Evolutionary conservation across 2,113 vertebrate genomes (phyloP), one percentile per base, ranked within the genome.

Genomic region (Paracanthobrama guichenoti): DNA sequence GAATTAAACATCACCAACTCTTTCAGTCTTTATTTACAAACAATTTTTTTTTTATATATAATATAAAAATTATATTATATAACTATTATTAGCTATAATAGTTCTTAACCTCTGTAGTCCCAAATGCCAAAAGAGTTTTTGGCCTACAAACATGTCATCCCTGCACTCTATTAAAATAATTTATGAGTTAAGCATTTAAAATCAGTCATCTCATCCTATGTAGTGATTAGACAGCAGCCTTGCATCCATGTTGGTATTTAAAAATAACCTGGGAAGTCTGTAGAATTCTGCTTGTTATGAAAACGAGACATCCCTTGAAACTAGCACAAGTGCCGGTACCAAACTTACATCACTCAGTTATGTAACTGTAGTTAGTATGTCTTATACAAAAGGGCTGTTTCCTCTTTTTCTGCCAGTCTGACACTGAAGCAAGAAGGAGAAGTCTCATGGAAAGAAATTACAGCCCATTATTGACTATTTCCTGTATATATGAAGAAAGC

Each of bases 311-410:
- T 86, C 80, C 86, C 84, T 75, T 48, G n/a, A 73, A 66, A 59
- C 24, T 35, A 73, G 35, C 88, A 85, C 79, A 90, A 87, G 85
- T 87, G 86, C 87, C 84, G 76, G 87, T 11, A 89, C 80, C 79
- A 82, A 2, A 3, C 80, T 92, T 91, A 90, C 73, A 89, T 90
- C 90, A 93, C 79, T 67, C 39, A 4, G n/a, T 42, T 86, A 81
- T 78, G 57, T 59, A 81, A 92, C 86, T 24, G 6, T 11, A 80
- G 28, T n/a, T 44, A 79, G 66, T 66, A 84, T 39, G 26, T 62
- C 16, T 71, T 80, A 16, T 71, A 28, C 46, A 87, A 67, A 72
- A 46, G 31, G 22, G 20, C 20, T 18, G 74, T 83, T 44, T 80
- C 46, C 79, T 74, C 74, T 67, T 84, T 79, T 66, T 84, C 59